Percentiles rank a stretch among this genome's conserved stretches.
Evolutionary conservation across 2,113 vertebrate species (phyloP).

Genomic region (Cebus imitator): DNA sequence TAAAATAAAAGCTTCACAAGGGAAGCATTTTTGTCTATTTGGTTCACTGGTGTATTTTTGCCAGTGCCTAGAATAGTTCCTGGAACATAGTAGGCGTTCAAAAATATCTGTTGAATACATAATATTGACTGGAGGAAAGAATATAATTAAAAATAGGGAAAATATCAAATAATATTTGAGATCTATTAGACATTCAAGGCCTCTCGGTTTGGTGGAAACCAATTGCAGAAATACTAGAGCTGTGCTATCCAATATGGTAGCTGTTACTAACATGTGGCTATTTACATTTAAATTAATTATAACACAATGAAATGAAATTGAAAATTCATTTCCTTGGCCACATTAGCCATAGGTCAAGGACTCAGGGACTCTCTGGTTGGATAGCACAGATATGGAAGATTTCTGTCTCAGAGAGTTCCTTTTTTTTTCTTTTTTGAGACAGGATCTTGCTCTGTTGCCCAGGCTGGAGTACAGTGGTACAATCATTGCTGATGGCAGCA

Average conservation of each 20-base stretch:
- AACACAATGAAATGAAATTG: background rate
- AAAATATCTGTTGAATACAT: background rate
- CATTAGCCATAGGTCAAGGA: background rate
- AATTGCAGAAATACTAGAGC: background rate
- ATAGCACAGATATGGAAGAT: background rate
- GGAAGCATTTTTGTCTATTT: background rate
- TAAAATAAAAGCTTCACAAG: background rate
- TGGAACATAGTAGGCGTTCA: background rate
- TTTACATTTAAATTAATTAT: conserved; percentile 3
- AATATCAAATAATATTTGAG: background rate
- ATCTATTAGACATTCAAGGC: background rate
- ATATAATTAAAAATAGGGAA: background rate
- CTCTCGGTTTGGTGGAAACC: background rate
- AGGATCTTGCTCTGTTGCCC: no score
- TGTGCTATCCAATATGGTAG: background rate
- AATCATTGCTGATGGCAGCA: no score
- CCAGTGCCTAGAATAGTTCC: background rate
- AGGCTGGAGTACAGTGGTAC: no score
- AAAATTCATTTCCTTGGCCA: background rate
- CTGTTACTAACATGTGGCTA: background rate
- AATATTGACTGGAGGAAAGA: background rate
- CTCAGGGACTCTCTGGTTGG: background rate
- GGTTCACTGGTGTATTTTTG: background rate
- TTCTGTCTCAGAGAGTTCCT: background rate
- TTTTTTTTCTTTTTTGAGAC: no score